Percentiles rank a stretch among this genome's conserved stretches.
Conservation (phyloP, 2,113 vertebrate species). For the Phainopepla nitens region DNA sequence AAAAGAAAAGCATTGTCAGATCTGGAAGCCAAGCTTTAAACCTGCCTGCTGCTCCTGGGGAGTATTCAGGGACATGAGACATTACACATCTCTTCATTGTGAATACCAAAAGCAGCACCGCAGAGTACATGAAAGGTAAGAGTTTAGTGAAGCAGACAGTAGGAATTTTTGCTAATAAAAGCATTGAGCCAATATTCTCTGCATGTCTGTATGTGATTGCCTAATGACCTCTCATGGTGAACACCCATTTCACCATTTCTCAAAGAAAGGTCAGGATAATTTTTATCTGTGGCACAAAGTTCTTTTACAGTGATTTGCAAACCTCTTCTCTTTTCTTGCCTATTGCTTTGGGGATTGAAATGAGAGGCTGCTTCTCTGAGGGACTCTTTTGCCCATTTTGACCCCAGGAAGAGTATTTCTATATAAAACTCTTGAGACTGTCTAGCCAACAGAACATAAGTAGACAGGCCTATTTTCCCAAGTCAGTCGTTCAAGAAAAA, state of each 20-base stretch:
- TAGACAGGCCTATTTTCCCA: background rate
- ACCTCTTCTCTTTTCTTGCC: background rate
- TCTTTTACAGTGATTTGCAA: background rate
- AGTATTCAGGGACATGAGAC: background rate
- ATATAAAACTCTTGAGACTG: background rate
- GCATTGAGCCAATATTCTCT: background rate
- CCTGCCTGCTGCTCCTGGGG: background rate
- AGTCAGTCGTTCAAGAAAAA: background rate
- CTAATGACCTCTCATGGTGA: background rate
- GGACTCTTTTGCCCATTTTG: background rate
- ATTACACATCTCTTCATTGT: background rate
- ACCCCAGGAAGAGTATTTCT: background rate
- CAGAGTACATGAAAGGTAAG: background rate
- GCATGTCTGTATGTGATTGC: background rate
- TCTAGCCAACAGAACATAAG: background rate
- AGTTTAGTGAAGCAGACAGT: background rate
- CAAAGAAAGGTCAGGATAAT: background rate
- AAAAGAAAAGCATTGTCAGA: background rate
- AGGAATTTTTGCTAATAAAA: slow-evolving; percentile 19
- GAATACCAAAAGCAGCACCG: background rate
- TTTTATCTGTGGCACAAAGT: background rate
- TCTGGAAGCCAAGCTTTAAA: background rate
- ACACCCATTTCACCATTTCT: background rate
- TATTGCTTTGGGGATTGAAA: background rate
- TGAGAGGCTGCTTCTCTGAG: background rate